These are phyloP conservation scores for Apus apus DNA, from an alignment of 2,113 vertebrate genomes.

Conservation along the genomic window DNA sequence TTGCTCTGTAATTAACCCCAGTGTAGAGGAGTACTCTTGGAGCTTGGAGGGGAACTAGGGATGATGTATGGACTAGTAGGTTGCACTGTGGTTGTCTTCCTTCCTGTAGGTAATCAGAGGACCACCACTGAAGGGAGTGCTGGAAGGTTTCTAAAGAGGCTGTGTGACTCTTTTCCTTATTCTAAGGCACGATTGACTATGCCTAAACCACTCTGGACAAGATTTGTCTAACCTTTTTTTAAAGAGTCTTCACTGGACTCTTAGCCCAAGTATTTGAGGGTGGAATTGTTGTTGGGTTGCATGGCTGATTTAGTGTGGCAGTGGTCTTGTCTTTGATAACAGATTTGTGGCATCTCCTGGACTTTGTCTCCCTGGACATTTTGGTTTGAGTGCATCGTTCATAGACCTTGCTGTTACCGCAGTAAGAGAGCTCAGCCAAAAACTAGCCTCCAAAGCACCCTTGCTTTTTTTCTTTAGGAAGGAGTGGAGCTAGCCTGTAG, in stretches of 20 bases:
- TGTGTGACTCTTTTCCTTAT: background rate
- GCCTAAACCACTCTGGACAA: background rate
- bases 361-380: background rate
- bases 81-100: background rate
- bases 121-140: background rate
- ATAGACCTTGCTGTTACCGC: background rate
- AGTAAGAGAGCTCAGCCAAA: background rate
- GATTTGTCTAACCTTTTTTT: background rate
- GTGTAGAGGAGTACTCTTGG: background rate
- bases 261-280: background rate
- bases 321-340: background rate
- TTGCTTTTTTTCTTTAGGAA: background rate
- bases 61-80: background rate
- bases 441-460: background rate
- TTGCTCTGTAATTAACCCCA: conserved; percentile 10
- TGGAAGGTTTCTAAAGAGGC: background rate
- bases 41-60: background rate
- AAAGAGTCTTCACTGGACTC: background rate
- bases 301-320: background rate
- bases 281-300: background rate
- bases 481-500: background rate
- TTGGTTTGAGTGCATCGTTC: background rate
- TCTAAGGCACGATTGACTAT: background rate
- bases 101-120: background rate
- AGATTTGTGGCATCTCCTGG: background rate